Percentiles rank a stretch among this genome's conserved stretches.
Conservation (phyloP, 2,888 invertebrate species). For the Molanna angustata region DNA sequence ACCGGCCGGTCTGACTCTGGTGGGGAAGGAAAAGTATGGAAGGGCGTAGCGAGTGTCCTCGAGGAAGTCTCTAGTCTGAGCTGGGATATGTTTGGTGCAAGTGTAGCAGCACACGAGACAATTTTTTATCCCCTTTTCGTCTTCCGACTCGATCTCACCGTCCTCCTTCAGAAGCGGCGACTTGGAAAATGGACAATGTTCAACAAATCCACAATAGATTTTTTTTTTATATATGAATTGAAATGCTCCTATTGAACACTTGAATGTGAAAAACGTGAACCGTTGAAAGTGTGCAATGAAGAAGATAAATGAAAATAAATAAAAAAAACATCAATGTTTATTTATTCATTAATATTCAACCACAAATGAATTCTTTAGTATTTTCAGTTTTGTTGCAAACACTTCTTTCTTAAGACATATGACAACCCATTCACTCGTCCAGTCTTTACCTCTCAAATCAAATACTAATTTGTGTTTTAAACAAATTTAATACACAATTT, state of each 20-base stretch:
- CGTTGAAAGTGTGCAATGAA: background rate
- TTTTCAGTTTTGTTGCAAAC: too few species aligned
- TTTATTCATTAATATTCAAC: too few species aligned
- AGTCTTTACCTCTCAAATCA: too few species aligned
- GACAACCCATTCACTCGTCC: too few species aligned
- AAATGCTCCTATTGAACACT: background rate
- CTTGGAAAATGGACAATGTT: constrained; percentile 21
- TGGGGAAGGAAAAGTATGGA: constrained; percentile 25
- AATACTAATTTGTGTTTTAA: too few species aligned
- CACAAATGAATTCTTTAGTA: too few species aligned
- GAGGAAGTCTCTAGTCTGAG: constrained; percentile 19
- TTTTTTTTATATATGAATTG: background rate
- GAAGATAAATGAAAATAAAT: too few species aligned
- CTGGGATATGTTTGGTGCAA: constrained; percentile 18
- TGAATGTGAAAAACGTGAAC: background rate
- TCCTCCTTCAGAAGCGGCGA: constrained; percentile 22
- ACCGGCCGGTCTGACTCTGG: constrained; percentile 3
- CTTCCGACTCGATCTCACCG: constrained; percentile 16
- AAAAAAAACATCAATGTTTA: too few species aligned
- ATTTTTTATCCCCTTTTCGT: constrained; percentile 10
- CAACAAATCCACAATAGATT: too few species aligned
- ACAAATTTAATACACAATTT: too few species aligned
- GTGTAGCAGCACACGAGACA: constrained; percentile 19
- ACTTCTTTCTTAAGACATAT: too few species aligned
- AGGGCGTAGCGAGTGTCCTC: constrained; percentile 29